phyloP scores from a whole-genome alignment of 2,797 vertebrate genomes.

The Bovichtus diacanthus region DNA sequence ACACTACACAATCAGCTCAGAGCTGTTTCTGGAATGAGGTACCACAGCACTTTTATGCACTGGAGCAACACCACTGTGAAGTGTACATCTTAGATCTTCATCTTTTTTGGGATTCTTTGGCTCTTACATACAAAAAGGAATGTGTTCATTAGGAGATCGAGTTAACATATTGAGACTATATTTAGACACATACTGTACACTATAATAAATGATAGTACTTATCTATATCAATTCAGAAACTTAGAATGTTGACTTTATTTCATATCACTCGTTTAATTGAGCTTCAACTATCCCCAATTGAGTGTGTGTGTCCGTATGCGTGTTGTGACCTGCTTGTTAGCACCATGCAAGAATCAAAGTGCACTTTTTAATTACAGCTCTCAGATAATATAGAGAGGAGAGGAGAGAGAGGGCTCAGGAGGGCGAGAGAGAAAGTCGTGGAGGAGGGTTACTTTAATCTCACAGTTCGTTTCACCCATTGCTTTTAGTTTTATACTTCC shows the following conservation, averaged over 20 bases:
- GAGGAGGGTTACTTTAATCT: slow-evolving; percentile 82
- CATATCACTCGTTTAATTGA: slow-evolving; percentile 39
- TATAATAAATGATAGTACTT: slow-evolving; percentile 9
- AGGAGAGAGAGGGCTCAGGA: slow-evolving; percentile 28
- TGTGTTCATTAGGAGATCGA: slow-evolving; percentile 15
- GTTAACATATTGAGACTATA: slow-evolving; percentile 14
- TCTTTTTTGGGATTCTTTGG: slow-evolving; percentile 18
- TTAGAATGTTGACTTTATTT: slow-evolving; percentile 17
- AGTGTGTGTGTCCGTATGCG: slow-evolving; percentile 45
- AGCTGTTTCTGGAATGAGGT: background rate
- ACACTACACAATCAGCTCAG: background rate
- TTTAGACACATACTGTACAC: background rate
- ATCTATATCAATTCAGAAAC: slow-evolving; percentile 32
- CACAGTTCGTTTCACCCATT: slow-evolving; percentile 81
- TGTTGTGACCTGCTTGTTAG: slow-evolving; percentile 69
- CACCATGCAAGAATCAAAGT: slow-evolving; percentile 63
- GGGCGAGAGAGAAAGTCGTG: slow-evolving; percentile 47
- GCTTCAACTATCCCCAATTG: slow-evolving; percentile 68
- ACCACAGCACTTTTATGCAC: background rate
- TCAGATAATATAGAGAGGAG: slow-evolving; percentile 75
- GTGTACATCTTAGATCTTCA: background rate
- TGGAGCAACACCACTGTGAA: slow-evolving; percentile 1
- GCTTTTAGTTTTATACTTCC: slow-evolving; percentile 78
- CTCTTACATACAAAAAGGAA: background rate
- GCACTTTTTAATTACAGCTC: slow-evolving; percentile 82